Base-by-base conservation (phyloP, 2,888 invertebrate genomes). In the Holacanthella duospinosa region DNA sequence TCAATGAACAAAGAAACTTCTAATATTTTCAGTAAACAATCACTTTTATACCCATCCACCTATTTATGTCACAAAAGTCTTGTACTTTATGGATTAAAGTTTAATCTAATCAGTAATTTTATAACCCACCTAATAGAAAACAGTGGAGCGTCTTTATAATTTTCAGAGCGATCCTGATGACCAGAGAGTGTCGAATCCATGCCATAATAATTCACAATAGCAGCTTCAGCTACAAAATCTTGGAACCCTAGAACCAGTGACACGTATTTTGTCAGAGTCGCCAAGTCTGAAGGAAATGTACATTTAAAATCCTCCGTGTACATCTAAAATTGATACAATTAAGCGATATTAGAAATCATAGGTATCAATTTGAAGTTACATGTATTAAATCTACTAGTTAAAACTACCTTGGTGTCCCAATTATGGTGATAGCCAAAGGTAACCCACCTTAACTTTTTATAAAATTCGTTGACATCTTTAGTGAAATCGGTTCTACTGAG, bases 401-500 rank as follows among this genome's bases (percentile, higher is more conserved):
- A 28, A 19, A 78, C 79, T 79, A 87, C 85, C 82, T 97, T 99
- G 61, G 91, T 89, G 74, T 93, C 86, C 97, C 99, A 99, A 77
- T 99, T 86, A 78, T 99, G 95, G 78, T 99, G 97, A 76, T 95
- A 96, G 19, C 99, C 99, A 43, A 97, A 78, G 0, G 97, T 99
- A 1, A 88, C 85, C 99, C 99, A 99, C 73, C 97, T 80, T 72
- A 99, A 76, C 74, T 84, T 83, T 55, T 80, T 76, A 53, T 68
- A 72, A 64, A 72, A 70, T 21, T 65, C 61, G 0, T 55, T 43
- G 2, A 59, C 28, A 43, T 62, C 27, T 6, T 36, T 9, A 9
- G 6, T 16, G 36, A 16, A 36, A 9, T 61, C 60, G 3, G 16
- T 3, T 21, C 26, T 27, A 12, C 1, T 2, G 12, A 2, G 2